Evolutionary conservation across 1,140 invertebrate genomes (phyloP).

Genomic region (Drosophila nigrodunni): DNA sequence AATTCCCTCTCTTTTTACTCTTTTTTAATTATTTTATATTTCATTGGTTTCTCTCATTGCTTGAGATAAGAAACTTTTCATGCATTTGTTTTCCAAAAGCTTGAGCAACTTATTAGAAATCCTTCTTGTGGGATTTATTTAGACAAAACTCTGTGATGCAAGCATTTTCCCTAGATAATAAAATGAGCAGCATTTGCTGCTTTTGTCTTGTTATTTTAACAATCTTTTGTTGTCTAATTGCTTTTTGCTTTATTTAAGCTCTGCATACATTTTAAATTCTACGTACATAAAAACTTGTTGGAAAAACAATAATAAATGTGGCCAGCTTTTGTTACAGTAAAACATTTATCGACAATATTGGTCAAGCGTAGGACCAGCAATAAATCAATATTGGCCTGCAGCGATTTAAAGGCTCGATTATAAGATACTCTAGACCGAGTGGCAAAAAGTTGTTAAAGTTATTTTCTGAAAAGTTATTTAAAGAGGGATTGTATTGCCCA

Average conservation of each 20-base stretch:
- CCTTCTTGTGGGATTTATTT: slow-evolving; percentile 71
- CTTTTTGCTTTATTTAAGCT: slow-evolving; percentile 16
- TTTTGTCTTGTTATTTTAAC: slow-evolving; percentile 8
- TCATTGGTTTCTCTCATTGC: not conserved
- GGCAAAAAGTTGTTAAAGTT: not conserved
- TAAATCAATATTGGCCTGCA: slow-evolving; percentile 14
- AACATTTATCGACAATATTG: slow-evolving; percentile 30
- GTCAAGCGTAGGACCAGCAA: slow-evolving; percentile 6
- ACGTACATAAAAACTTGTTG: slow-evolving; percentile 28
- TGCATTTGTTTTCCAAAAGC: slow-evolving; percentile 3
- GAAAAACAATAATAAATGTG: not conserved
- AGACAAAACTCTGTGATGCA: slow-evolving; percentile 63
- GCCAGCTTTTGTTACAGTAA: slow-evolving; percentile 24
- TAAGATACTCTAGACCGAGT: not conserved
- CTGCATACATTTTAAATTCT: slow-evolving; percentile 27
- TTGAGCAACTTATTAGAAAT: slow-evolving; percentile 62
- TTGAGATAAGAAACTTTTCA: slow-evolving; percentile 1
- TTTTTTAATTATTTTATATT: not conserved
- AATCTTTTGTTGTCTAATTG: slow-evolving; percentile 33
- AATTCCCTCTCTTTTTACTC: not conserved
- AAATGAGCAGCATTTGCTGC: slow-evolving; percentile 10
- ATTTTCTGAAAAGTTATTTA: not conserved
- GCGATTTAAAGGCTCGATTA: not conserved
- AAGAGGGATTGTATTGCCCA: not conserved
- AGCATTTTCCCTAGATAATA: slow-evolving; percentile 45